phyloP scores from a whole-genome alignment of 2,888 invertebrate species.

The Drosophila anomalata region DNA sequence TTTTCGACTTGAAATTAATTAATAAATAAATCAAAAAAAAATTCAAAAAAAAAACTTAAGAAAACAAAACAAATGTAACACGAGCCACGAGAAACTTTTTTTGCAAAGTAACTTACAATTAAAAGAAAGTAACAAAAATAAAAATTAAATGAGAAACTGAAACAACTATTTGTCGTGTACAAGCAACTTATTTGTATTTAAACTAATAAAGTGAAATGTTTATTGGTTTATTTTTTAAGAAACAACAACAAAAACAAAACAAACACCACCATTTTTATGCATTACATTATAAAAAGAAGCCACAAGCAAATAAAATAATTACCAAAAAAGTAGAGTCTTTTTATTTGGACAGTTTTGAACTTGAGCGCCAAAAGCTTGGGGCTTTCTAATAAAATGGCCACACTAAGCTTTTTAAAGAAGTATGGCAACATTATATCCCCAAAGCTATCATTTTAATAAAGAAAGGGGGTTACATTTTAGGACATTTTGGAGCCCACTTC shows the following conservation, averaged over 20 bases:
- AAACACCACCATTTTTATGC: slow-evolving; percentile 70
- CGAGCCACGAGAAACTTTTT: slow-evolving; percentile 56
- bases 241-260: slow-evolving; percentile 15
- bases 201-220: slow-evolving; percentile 72
- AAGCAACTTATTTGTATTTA: slow-evolving; percentile 50
- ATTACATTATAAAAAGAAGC: slow-evolving; percentile 64
- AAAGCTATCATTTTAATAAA: not conserved
- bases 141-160: slow-evolving; percentile 43
- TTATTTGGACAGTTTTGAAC: not conserved
- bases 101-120: slow-evolving; percentile 56
- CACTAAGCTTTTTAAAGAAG: not conserved
- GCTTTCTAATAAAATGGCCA: not conserved
- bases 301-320: slow-evolving; percentile 62
- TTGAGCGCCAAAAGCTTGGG: not conserved
- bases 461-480: not conserved
- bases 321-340: slow-evolving; percentile 18
- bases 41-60: slow-evolving; percentile 23
- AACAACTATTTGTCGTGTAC: slow-evolving; percentile 65
- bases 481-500: too few species aligned
- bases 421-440: not conserved
- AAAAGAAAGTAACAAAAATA: slow-evolving; percentile 34
- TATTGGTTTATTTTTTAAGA: slow-evolving; percentile 70
- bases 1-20: slow-evolving; percentile 33
- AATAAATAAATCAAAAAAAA: slow-evolving; percentile 15
- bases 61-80: slow-evolving; percentile 27